phyloP scores from a whole-genome alignment of 1,140 invertebrate genomes.

The Bombus difficillimus region DNA sequence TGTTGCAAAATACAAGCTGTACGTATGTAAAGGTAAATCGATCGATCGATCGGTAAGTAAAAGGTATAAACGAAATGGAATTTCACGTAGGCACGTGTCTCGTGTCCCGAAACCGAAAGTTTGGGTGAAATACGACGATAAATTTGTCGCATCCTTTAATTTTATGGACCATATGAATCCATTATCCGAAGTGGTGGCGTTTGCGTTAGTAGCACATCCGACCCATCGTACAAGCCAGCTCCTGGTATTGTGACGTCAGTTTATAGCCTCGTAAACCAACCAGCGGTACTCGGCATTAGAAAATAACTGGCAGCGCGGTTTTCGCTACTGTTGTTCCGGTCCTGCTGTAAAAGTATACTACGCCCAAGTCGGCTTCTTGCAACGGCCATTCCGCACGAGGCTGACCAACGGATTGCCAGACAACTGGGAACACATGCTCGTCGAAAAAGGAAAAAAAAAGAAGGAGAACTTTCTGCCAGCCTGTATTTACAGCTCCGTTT shows the following conservation, averaged over 20 bases:
- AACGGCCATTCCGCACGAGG: conserved; percentile 6
- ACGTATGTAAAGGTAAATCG: background rate
- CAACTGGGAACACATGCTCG: background rate
- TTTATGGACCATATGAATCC: conserved; percentile 79
- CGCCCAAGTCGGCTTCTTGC: background rate
- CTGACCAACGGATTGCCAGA: background rate
- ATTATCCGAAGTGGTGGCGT: conserved; percentile 80
- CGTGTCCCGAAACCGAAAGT: conserved; percentile 31
- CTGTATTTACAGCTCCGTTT: conserved; percentile 16
- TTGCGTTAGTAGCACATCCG: conserved; percentile 65
- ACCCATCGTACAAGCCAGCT: conserved; percentile 49
- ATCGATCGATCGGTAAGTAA: background rate
- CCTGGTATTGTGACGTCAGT: conserved; percentile 78
- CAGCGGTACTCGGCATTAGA: conserved; percentile 74
- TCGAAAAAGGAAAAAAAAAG: background rate
- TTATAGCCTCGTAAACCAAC: conserved; percentile 81
- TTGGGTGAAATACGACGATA: conserved; percentile 73
- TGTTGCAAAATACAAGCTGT: background rate
- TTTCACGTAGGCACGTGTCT: conserved; percentile 23
- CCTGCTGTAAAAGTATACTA: conserved; percentile 50
- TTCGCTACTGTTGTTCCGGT: conserved; percentile 47
- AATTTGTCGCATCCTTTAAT: conserved; percentile 82
- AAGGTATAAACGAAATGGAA: background rate
- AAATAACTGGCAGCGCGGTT: conserved; percentile 70
- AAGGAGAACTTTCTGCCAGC: background rate